Percentiles rank a stretch among this genome's conserved stretches.
Conservation (phyloP, 2,888 invertebrate genomes). For the Toxonevra muliebris region DNA sequence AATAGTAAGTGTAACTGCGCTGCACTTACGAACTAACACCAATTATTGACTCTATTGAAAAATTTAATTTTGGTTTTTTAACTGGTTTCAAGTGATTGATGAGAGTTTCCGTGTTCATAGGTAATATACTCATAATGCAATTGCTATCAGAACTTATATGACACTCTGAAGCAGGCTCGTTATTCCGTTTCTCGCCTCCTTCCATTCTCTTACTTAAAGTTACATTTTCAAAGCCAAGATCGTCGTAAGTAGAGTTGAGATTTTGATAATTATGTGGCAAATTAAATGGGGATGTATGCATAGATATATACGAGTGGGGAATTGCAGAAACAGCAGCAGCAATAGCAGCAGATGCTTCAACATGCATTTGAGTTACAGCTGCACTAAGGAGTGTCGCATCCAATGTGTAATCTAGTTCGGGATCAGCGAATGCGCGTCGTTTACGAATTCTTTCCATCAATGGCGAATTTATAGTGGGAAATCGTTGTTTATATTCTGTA, state of each 20-base stretch:
- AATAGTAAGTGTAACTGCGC: no score
- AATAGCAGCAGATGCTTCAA: constrained; percentile 6
- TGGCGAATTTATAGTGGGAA: constrained; percentile 59
- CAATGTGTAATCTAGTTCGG: constrained; percentile 63
- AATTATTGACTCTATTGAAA: constrained; percentile 67
- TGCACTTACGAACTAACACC: constrained; percentile 60
- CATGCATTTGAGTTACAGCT: constrained; percentile 24
- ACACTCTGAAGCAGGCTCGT: no score
- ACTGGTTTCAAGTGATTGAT: background rate
- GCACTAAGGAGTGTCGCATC: constrained; percentile 53
- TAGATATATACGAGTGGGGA: background rate
- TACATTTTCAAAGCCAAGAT: no score
- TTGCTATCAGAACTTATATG: background rate
- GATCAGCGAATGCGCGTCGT: constrained; percentile 66
- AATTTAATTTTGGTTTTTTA: constrained; percentile 42
- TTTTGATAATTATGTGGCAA: constrained; percentile 33
- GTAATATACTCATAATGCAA: background rate
- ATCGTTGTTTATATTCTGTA: constrained; percentile 59
- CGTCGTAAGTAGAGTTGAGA: background rate
- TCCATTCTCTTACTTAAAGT: no score
- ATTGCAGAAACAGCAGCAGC: background rate
- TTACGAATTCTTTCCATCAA: constrained; percentile 65
- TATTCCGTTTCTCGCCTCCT: no score
- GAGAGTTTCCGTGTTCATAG: background rate
- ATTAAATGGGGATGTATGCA: constrained; percentile 1